Conservation (phyloP, 1,140 invertebrate genomes). For the Pseudomyrmex gracilis region DNA sequence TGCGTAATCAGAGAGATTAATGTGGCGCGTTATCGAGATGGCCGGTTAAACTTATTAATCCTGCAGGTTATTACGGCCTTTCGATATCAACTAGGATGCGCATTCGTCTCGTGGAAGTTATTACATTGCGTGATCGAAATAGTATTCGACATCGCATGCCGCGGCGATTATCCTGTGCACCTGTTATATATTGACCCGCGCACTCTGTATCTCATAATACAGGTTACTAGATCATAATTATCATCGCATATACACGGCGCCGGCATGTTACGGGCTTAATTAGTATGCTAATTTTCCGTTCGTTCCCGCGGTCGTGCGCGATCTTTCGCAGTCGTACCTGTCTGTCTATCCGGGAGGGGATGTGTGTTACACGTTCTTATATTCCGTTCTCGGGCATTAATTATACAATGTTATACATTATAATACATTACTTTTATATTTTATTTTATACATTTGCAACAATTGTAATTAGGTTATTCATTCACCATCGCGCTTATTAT, state of each 20-base stretch:
- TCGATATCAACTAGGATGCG: constrained; percentile 32
- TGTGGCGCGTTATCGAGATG: constrained; percentile 13
- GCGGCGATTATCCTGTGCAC: constrained; percentile 42
- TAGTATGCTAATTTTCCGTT: constrained; percentile 62
- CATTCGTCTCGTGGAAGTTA: constrained; percentile 48
- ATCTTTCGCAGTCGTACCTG: constrained; percentile 23
- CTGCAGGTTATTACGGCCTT: constrained; percentile 34
- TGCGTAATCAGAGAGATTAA: constrained; percentile 6
- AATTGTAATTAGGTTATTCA: background rate
- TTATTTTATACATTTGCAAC: background rate
- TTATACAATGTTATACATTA: background rate
- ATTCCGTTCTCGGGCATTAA: background rate
- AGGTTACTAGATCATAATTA: constrained; percentile 61
- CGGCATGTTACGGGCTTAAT: constrained; percentile 51
- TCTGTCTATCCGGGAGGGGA: background rate
- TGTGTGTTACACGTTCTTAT: background rate
- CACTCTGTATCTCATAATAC: constrained; percentile 28
- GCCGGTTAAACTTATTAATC: constrained; percentile 46
- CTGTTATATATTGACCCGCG: constrained; percentile 41
- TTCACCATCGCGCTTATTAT: no score
- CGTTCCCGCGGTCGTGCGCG: constrained; percentile 28
- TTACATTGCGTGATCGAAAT: constrained; percentile 46
- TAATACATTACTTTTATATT: background rate
- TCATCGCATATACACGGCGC: constrained; percentile 28
- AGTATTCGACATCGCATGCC: constrained; percentile 41